A percentile compares a stretch with the other conserved stretches of the same genome.
These are phyloP conservation scores for Euproctis similis DNA, from an alignment of 2,888 invertebrate species.

Conservation along the genomic window DNA sequence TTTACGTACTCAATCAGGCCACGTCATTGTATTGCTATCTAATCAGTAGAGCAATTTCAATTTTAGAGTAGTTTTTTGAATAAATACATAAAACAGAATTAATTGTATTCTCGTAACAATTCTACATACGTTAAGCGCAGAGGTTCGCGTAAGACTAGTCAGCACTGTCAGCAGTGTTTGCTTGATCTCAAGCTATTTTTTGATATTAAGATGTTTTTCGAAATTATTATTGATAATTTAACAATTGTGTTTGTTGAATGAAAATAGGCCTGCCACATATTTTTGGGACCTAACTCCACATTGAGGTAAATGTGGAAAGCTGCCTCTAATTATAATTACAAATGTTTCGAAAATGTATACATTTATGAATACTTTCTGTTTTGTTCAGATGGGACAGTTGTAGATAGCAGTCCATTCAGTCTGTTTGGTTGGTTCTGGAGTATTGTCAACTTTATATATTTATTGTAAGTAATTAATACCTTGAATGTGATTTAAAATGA, in stretches of 20 bases:
- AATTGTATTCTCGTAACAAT: too few species aligned
- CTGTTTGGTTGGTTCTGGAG: conserved; percentile 71
- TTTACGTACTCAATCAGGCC: conserved; percentile 20
- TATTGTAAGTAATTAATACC: conserved; percentile 66
- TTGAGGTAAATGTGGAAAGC: not conserved
- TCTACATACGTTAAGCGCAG: too few species aligned
- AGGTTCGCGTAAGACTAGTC: too few species aligned
- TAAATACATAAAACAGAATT: too few species aligned
- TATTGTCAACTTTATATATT: conserved; percentile 67
- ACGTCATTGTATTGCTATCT: conserved; percentile 36
- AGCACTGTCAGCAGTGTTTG: too few species aligned
- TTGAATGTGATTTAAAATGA: not conserved
- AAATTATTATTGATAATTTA: too few species aligned
- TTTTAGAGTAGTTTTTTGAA: too few species aligned
- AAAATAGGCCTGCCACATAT: not conserved
- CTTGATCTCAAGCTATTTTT: too few species aligned
- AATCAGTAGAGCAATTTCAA: too few species aligned
- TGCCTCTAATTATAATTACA: not conserved
- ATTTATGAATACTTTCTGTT: conserved; percentile 2
- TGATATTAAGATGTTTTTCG: too few species aligned
- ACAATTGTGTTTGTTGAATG: too few species aligned
- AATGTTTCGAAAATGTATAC: not conserved
- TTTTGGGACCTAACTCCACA: not conserved
- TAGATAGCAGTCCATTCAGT: conserved; percentile 62
- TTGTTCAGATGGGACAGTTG: conserved; percentile 72